Evolutionary conservation across 2,888 invertebrate genomes (phyloP), one percentile per base, ranked within the genome.

Genomic region (Diarsia brunnea): DNA sequence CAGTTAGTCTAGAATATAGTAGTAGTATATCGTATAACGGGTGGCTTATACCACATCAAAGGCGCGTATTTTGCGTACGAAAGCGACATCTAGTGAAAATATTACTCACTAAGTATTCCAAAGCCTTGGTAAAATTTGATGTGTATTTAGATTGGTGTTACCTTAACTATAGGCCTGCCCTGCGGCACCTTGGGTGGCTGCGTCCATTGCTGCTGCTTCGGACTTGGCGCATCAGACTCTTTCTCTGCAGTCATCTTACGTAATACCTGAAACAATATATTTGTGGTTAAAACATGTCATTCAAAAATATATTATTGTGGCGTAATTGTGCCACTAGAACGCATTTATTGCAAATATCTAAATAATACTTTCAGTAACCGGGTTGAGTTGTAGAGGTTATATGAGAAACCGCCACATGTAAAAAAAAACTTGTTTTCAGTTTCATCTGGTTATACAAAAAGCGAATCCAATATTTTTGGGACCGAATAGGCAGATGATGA

Each of bases 241-340:
- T 98, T 98, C 89, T 98, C 98, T 2, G 98, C 98, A 11, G 99
- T 99, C 99, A 99, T 99, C 96, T 99, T 99, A 82, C 99, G 97
- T 91, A 99, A 97, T 81, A 99, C 97, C 97, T 97, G 88, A 21
- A 76, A 51, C 76, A 69, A 71, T 5, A 61, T 14, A 7, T n/a
- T 16, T 58, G 24, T 16, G 8, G 27, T 27, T 58, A 27, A 55
- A 58, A 58, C 24, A 16, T 55, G 7, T 24, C 0, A 58, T 16
- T 16, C 14, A 55, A 16, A 55, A 24, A 27, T 14, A 14, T 24
- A 24, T 14, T 24, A 24, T 5, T 38, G 38, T 7, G 2, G 53
- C 4, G 53, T 7, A 4, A 5, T 24, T 55, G 24, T 24, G 24
- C 5, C 24, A 24, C 55, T 55, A 11, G 4, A 24, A 55, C 24